A percentile compares a stretch with the other conserved stretches of the same genome.
phyloP scores from a whole-genome alignment of 2,888 invertebrate species.

The Melinopterus prodromus region DNA sequence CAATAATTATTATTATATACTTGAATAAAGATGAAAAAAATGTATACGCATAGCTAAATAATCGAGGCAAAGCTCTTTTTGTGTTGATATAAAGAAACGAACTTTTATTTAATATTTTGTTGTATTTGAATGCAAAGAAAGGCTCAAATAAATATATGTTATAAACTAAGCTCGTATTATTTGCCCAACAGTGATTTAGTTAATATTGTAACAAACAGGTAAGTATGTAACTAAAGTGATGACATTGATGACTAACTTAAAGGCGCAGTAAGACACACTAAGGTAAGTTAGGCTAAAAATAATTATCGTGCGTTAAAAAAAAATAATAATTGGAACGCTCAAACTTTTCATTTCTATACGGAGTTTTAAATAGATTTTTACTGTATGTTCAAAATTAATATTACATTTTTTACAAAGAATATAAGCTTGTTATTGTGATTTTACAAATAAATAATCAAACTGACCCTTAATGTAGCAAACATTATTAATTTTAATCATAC shows the following conservation, averaged over 20 bases:
- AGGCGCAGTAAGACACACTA: no score
- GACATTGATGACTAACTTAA: not conserved
- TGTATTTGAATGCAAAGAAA: conserved; percentile 87
- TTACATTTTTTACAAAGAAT: no score
- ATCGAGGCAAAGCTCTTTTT: conserved; percentile 73
- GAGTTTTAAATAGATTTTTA: no score
- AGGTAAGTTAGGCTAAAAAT: no score
- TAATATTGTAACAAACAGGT: not conserved
- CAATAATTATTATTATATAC: conserved; percentile 63
- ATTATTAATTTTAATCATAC: no score
- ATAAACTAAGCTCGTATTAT: conserved; percentile 65
- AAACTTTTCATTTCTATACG: no score
- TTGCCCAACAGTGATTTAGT: not conserved
- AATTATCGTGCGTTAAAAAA: no score
- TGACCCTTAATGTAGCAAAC: no score
- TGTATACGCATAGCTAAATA: conserved; percentile 77
- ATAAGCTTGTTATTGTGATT: no score
- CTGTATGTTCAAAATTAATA: no score
- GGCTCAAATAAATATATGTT: conserved; percentile 89
- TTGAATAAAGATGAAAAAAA: conserved; percentile 68
- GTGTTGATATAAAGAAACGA: conserved; percentile 73
- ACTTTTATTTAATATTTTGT: conserved; percentile 84
- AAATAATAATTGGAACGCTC: no score
- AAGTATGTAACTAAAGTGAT: not conserved
- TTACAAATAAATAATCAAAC: no score